A percentile compares a stretch with the other conserved stretches of the same genome.
phyloP scores from a whole-genome alignment of 1,140 invertebrate genomes.

The Apis cerana region DNA sequence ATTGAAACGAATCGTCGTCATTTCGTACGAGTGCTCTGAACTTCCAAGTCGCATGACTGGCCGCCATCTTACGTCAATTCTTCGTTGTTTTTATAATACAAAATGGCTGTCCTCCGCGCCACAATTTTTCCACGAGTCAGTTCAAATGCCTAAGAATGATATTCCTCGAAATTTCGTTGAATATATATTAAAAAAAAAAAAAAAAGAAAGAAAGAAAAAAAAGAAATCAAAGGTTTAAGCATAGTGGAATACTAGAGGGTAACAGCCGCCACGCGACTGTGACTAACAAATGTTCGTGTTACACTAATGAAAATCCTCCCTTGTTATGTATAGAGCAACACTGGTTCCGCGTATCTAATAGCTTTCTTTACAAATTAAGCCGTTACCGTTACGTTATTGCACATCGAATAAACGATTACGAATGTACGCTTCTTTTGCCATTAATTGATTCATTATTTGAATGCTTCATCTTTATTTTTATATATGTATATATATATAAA shows the following conservation, averaged over 20 bases:
- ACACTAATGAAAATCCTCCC: conserved; percentile 3
- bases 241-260: too few relatives aligned
- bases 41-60: neutral
- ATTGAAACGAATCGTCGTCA: neutral
- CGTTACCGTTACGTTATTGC: conserved; percentile 75
- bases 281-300: neutral
- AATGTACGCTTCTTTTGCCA: conserved; percentile 60
- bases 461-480: conserved; percentile 16
- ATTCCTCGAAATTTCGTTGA: neutral
- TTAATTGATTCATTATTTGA: neutral
- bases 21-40: neutral
- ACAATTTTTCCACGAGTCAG: too few relatives aligned
- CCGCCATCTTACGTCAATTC: neutral
- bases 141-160: neutral
- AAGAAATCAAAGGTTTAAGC: too few relatives aligned
- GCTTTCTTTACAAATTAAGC: conserved; percentile 64
- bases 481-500: conserved; percentile 25
- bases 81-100: neutral
- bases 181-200: neutral
- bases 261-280: conserved; percentile 4
- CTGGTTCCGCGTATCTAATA: conserved; percentile 1
- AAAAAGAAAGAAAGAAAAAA: too few relatives aligned
- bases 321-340: neutral
- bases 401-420: conserved; percentile 76
- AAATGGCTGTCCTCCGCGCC: neutral